Evolutionary conservation across 2,113 vertebrate species (phyloP).

Genomic region (Oxyruncus cristatus): DNA sequence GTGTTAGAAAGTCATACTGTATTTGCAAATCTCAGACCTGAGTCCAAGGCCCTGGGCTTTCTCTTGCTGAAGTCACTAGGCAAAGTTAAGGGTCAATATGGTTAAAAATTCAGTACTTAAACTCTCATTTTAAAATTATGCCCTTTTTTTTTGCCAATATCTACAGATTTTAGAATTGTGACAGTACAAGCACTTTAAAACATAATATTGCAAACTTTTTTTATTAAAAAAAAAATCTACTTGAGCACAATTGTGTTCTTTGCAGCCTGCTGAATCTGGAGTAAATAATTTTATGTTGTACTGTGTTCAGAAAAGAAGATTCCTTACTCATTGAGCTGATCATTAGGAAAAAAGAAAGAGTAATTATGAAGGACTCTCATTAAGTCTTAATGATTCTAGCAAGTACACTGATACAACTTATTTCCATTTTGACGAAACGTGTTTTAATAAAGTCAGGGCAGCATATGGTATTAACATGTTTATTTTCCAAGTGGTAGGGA

Average conservation of each 20-base stretch:
- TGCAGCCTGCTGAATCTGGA: not conserved
- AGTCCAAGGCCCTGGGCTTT: not conserved
- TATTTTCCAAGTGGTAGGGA: conserved; percentile 20
- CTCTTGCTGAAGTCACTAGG: not conserved
- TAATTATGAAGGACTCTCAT: not conserved
- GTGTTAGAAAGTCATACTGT: not conserved
- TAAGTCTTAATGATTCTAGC: not conserved
- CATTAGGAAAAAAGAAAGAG: not conserved
- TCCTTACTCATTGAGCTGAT: not conserved
- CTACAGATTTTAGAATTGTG: not conserved
- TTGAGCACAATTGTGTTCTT: not conserved
- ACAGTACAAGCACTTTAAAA: not conserved
- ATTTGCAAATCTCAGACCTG: not conserved
- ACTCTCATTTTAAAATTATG: not conserved
- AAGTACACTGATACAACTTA: not conserved
- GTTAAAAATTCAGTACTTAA: not conserved
- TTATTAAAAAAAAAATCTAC: not conserved
- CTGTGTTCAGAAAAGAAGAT: not conserved
- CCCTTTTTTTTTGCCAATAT: not conserved
- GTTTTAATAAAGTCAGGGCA: conserved; percentile 2
- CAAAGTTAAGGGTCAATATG: not conserved
- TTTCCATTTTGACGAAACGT: not conserved
- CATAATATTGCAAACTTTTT: not conserved
- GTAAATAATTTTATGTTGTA: not conserved
- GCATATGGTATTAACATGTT: conserved; percentile 33